Percentiles rank a stretch among this genome's conserved stretches.
Conservation (phyloP, 92 coral and sea anemone species). For the Porites cylindrica region DNA sequence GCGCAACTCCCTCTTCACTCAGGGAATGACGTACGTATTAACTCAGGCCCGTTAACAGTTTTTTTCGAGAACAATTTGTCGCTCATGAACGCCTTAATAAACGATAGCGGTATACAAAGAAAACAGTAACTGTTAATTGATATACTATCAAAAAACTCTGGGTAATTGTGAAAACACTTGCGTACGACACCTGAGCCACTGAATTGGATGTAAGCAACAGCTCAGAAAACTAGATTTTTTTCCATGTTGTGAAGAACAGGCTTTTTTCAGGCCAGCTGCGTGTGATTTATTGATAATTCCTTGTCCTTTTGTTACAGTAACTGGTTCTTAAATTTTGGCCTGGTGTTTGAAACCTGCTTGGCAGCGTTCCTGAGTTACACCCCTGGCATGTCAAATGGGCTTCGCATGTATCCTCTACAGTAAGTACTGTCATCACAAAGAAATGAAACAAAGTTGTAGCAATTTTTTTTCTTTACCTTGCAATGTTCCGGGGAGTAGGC, state of each 20-base stretch:
- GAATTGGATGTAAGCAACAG: background rate
- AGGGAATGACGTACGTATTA: slow-evolving; percentile 93
- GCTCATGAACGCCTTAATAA: too few relatives aligned
- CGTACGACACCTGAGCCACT: too few relatives aligned
- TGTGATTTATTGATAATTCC: background rate
- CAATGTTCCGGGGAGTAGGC: too few relatives aligned
- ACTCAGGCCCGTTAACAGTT: background rate
- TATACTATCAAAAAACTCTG: too few relatives aligned
- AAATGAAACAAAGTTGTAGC: too few relatives aligned
- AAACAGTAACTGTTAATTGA: too few relatives aligned
- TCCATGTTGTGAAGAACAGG: background rate
- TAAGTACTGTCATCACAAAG: slow-evolving; percentile 52
- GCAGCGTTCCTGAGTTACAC: slow-evolving; percentile 90
- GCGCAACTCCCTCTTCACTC: slow-evolving; percentile 88
- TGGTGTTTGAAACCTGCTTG: slow-evolving; percentile 87
- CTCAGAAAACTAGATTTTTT: background rate
- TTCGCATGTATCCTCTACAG: slow-evolving; percentile 95
- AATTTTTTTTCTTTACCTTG: too few relatives aligned
- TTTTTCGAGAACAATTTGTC: too few relatives aligned
- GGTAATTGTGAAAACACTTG: too few relatives aligned
- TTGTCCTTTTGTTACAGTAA: slow-evolving; percentile 62
- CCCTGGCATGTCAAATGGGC: slow-evolving; percentile 93
- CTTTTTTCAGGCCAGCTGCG: background rate
- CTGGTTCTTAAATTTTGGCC: slow-evolving; percentile 88
- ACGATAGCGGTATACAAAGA: too few relatives aligned